Evolutionary conservation across 1,140 invertebrate genomes (phyloP).

Genomic region (Eurytemora carolleeae): DNA sequence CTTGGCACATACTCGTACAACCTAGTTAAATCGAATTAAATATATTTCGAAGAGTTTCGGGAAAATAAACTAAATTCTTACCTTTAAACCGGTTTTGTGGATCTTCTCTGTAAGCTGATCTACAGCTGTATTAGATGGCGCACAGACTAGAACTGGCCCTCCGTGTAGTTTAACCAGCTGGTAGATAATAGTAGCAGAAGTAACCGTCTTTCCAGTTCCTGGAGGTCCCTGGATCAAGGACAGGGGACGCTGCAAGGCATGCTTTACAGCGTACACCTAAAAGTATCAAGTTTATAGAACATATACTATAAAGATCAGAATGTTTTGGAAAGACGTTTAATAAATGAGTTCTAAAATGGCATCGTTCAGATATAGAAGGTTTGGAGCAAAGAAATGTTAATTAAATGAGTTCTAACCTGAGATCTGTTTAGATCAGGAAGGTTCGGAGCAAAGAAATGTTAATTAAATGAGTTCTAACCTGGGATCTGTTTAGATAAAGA

Average conservation of each 20-base stretch:
- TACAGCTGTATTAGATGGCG: constrained; percentile 96
- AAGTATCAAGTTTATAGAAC: constrained; percentile 18
- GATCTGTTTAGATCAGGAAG: no score
- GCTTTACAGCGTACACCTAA: constrained; percentile 95
- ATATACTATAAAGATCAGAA: constrained; percentile 1
- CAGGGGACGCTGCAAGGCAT: constrained; percentile 84
- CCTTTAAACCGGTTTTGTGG: constrained; percentile 87
- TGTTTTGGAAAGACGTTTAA: background rate
- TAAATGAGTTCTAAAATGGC: no score
- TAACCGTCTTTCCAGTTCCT: constrained; percentile 96
- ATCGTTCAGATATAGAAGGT: no score
- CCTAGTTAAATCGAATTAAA: constrained; percentile 22
- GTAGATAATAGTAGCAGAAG: constrained; percentile 96
- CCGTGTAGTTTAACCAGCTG: constrained; percentile 78
- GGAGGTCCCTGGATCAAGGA: constrained; percentile 80
- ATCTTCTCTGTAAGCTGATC: constrained; percentile 98
- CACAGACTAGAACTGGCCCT: constrained; percentile 89
- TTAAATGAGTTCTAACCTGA: no score
- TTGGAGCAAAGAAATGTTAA: no score
- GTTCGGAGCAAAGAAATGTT: no score
- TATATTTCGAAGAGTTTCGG: constrained; percentile 8
- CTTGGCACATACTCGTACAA: constrained; percentile 90
- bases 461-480: no score
- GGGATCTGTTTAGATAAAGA: no score
- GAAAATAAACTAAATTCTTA: constrained; percentile 15